These are phyloP conservation scores for Aleiodes leptofemur DNA, from an alignment of 2,888 invertebrate genomes.

Conservation along the genomic window DNA sequence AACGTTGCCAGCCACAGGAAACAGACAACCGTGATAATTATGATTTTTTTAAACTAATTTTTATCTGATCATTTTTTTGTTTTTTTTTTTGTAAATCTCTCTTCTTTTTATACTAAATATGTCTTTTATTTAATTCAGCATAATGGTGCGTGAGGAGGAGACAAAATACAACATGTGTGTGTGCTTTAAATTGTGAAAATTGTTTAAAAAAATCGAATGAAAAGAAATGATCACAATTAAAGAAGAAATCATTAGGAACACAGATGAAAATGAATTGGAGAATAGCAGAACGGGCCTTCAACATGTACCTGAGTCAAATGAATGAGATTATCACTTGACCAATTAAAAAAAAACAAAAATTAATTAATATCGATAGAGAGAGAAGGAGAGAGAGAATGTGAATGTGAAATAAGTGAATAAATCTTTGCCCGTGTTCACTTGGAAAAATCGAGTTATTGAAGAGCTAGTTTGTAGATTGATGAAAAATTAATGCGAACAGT, in stretches of 20 bases:
- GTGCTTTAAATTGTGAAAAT: slow-evolving; percentile 28
- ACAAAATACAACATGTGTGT: slow-evolving; percentile 27
- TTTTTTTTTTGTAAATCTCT: background rate
- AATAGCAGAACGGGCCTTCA: slow-evolving; percentile 68
- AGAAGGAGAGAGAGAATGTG: slow-evolving; percentile 36
- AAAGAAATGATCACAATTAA: background rate
- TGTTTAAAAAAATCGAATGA: background rate
- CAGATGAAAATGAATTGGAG: slow-evolving; percentile 41
- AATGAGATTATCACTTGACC: slow-evolving; percentile 16
- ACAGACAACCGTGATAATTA: slow-evolving; percentile 11
- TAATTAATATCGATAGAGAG: slow-evolving; percentile 19
- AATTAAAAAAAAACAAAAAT: slow-evolving; percentile 32
- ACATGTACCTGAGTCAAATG: slow-evolving; percentile 71
- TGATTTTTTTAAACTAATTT: background rate
- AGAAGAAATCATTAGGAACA: slow-evolving; percentile 29
- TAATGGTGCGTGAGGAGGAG: slow-evolving; percentile 17
- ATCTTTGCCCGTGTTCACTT: slow-evolving; percentile 14
- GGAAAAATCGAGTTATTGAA: slow-evolving; percentile 11
- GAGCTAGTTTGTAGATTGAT: slow-evolving; percentile 27
- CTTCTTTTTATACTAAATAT: slow-evolving; percentile 2
- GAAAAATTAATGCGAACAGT: slow-evolving; percentile 39
- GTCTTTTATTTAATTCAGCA: slow-evolving; percentile 11
- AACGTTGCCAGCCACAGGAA: slow-evolving; percentile 19
- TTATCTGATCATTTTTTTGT: background rate
- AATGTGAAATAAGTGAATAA: slow-evolving; percentile 40